Evolutionary conservation across 2,113 vertebrate genomes (phyloP).

Genomic region (Bufo bufo): DNA sequence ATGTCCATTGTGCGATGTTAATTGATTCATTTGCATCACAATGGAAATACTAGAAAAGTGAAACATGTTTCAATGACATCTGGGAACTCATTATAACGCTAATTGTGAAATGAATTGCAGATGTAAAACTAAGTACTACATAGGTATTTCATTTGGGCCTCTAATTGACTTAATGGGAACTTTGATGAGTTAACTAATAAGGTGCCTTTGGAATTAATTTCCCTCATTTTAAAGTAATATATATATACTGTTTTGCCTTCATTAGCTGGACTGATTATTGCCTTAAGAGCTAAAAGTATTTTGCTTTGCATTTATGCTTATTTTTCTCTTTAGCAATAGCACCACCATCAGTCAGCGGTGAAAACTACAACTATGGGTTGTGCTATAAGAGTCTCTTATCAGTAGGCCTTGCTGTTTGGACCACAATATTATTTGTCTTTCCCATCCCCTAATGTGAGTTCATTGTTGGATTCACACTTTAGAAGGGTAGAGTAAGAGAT

Average conservation of each 20-base stretch:
- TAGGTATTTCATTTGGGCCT: slow-evolving; percentile 20
- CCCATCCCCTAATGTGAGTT: no score
- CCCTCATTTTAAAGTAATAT: not conserved
- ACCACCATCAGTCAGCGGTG: not conserved
- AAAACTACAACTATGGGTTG: not conserved
- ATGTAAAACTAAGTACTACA: slow-evolving; percentile 22
- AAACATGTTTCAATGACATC: slow-evolving; percentile 38
- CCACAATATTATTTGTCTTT: no score
- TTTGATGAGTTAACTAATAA: slow-evolving; percentile 26
- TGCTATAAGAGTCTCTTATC: not conserved
- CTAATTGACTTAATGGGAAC: slow-evolving; percentile 28
- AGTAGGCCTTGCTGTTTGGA: no score
- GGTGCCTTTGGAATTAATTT: slow-evolving; percentile 22
- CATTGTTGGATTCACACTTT: no score
- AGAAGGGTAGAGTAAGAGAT: no score
- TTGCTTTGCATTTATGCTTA: not conserved
- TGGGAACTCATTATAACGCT: slow-evolving; percentile 44
- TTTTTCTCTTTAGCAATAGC: not conserved
- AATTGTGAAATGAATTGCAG: slow-evolving; percentile 38
- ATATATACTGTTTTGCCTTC: not conserved
- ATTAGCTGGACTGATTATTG: not conserved
- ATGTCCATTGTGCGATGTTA: slow-evolving; percentile 6
- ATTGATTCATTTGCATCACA: slow-evolving; percentile 43
- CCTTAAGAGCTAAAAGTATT: not conserved
- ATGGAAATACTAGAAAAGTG: slow-evolving; percentile 36